Evolutionary conservation across 2,797 vertebrate genomes (phyloP), one percentile per base, ranked within the genome.

Genomic region (Brachymystax lenok): DNA sequence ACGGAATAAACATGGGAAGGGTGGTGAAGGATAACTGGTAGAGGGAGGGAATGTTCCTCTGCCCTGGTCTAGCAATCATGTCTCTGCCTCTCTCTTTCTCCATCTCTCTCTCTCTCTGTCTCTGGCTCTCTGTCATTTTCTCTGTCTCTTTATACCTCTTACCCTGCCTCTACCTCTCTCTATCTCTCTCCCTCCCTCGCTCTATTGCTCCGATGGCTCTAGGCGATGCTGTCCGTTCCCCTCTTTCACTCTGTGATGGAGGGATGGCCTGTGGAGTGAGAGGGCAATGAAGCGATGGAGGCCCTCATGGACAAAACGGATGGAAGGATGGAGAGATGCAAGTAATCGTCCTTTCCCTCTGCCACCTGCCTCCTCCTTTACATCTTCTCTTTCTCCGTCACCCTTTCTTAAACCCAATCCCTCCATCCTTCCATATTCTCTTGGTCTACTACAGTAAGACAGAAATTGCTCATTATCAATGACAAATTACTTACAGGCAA

Each of bases 241-340:
- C 91, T 90, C 86, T 77, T 88, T 92, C 88, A 78, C 88, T 85
- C 88, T 69, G 86, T 93, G 92, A 93, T 90, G 88, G 90, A 91
- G 90, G 87, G 83, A 88, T 83, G 80, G 86, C 83, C 86, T 69
- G 79, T 76, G 82, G 86, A 86, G 82, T 87, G 83, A 88, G 83
- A 82, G 82, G 76, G 87, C 83, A 77, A 74, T 89, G 91, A 82
- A 88, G 90, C 85, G 78, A 79, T 78, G 84, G 82, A 87, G 86
- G 80, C 88, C 87, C 10, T 46, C 84, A 66, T 56, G 27, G 67
- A 59, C 27, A 24, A n/a, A 40, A 71, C 10, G 40, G 40, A 46
- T 46, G 4, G 59, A 66, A n/a, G 16, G 28, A 64, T 19, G 0
- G 61, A 70, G 77, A 79, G 83, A 63, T 2, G 84, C 80, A 71